Base-by-base conservation (phyloP, 2,113 vertebrate species). In the Anarrhichthys ocellatus region DNA sequence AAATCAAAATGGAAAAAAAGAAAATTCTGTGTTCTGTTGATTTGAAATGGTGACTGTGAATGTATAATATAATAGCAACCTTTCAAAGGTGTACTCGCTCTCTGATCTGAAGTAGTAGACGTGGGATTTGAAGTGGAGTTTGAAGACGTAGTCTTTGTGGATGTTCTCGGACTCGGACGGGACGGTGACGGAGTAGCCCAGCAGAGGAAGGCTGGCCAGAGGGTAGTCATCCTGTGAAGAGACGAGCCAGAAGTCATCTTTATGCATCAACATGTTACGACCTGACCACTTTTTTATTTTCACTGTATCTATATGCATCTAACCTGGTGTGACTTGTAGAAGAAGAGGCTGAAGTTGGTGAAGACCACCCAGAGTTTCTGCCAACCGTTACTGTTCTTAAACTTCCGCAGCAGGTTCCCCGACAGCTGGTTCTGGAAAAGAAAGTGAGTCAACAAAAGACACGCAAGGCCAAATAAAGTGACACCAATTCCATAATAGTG, bases 351-450 rank as follows among this genome's bases (percentile, higher is more conserved):
- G 96, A 99, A 99, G 94, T 98, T 99, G 52, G 98, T 99, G 95
- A 99, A 99, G 65, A 99, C 98, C 82, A 99, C 98, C 98, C 98
- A 99, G 71, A 99, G 97, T 90, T 99, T 99, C 95, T 99, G 98
- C 98, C 98, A 99, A 58, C 98, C 98, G 0, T 99, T 99, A 88
- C 98, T 99, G 95, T 99, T 99, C 79, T 99, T 99, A 90, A 99
- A 99, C 90, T 99, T 99, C 87, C 98, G 94, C 78, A 99, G 95
- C 84, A 99, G 94, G 89, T 99, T 99, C 56, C 98, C 98, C 1
- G 98, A 99, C 59, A 99, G 88, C 94, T 99, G 98, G 91, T 99
- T 99, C 98, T 99, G 95, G 95, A 64, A 93, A 92, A 58, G n/a
- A 54, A 24, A 34, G 6, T 0, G 44, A 5, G 14, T 40, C 20